phyloP scores from a whole-genome alignment of 2,888 invertebrate species.

The Carterocephalus palaemon region DNA sequence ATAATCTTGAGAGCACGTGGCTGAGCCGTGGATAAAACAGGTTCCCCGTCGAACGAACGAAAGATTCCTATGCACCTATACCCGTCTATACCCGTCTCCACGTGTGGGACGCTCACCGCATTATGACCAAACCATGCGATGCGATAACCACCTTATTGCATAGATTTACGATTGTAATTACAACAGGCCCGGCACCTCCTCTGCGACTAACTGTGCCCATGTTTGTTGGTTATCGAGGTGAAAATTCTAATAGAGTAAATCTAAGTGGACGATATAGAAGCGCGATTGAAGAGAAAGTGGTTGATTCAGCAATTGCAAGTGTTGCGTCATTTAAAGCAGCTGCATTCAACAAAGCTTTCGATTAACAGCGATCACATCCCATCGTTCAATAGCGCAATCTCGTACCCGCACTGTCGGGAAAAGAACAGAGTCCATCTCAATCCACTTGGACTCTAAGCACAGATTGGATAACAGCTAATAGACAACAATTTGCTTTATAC shows the following conservation, averaged over 20 bases:
- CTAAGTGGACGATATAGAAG: conserved; percentile 21
- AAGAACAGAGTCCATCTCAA: no score
- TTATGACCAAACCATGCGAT: conserved; percentile 20
- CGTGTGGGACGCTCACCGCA: conserved; percentile 23
- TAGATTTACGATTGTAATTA: conserved; percentile 31
- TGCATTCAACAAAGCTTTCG: conserved; percentile 32
- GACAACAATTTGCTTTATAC: neutral
- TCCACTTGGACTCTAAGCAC: no score
- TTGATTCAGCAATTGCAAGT: conserved; percentile 19
- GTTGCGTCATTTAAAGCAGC: conserved; percentile 24
- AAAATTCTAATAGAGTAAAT: conserved; percentile 24
- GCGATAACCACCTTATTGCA: conserved; percentile 38
- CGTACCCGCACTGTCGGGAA: no score
- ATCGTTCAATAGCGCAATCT: neutral
- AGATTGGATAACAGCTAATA: no score
- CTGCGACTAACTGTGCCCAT: conserved; percentile 17
- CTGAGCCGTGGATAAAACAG: conserved; percentile 35
- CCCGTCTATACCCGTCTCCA: conserved; percentile 29
- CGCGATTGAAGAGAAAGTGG: conserved; percentile 26
- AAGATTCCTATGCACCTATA: conserved; percentile 31
- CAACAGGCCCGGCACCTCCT: conserved; percentile 18
- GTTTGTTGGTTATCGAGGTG: conserved; percentile 19
- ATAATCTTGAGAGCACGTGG: conserved; percentile 39
- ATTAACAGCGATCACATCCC: conserved; percentile 30
- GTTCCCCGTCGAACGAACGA: conserved; percentile 38